These are phyloP conservation scores for Actias luna DNA, from an alignment of 2,888 invertebrate genomes.

Conservation along the genomic window DNA sequence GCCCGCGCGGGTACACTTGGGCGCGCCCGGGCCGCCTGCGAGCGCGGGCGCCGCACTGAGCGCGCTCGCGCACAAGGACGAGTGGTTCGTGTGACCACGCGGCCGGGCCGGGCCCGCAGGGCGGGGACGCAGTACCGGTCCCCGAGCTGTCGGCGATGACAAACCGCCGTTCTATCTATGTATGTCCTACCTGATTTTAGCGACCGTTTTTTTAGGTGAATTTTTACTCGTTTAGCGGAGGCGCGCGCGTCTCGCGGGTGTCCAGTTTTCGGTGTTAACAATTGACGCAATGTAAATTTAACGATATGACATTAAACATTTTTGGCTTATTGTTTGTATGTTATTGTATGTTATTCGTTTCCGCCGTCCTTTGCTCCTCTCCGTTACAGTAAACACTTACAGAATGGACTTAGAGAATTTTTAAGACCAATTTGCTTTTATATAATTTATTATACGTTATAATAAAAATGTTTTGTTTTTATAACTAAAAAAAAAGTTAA, in stretches of 20 bases:
- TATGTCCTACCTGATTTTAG: slow-evolving; percentile 69
- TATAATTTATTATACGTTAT: no score
- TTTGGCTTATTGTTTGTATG: slow-evolving; percentile 80
- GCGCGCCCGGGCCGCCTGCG: slow-evolving; percentile 95
- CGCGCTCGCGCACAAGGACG: slow-evolving; percentile 92
- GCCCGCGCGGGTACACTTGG: slow-evolving; percentile 85
- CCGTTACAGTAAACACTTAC: no score
- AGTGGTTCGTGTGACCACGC: slow-evolving; percentile 90
- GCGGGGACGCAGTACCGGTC: slow-evolving; percentile 69
- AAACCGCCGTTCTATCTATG: slow-evolving; percentile 46
- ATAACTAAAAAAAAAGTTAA: no score
- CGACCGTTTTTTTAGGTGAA: slow-evolving; percentile 73
- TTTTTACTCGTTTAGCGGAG: slow-evolving; percentile 75
- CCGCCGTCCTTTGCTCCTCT: slow-evolving; percentile 17
- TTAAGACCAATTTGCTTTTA: no score
- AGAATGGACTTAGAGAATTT: no score
- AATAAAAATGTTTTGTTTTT: no score
- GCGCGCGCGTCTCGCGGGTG: slow-evolving; percentile 65
- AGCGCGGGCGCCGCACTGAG: slow-evolving; percentile 95
- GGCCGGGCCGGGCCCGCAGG: slow-evolving; percentile 70
- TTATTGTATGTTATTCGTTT: slow-evolving; percentile 61
- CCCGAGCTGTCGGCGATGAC: slow-evolving; percentile 39
- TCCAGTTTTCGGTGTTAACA: slow-evolving; percentile 74
- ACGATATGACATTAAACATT: slow-evolving; percentile 80
- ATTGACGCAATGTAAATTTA: slow-evolving; percentile 78